Evolutionary conservation across 1,140 invertebrate genomes (phyloP).

Genomic region (Onthophagus taurus): DNA sequence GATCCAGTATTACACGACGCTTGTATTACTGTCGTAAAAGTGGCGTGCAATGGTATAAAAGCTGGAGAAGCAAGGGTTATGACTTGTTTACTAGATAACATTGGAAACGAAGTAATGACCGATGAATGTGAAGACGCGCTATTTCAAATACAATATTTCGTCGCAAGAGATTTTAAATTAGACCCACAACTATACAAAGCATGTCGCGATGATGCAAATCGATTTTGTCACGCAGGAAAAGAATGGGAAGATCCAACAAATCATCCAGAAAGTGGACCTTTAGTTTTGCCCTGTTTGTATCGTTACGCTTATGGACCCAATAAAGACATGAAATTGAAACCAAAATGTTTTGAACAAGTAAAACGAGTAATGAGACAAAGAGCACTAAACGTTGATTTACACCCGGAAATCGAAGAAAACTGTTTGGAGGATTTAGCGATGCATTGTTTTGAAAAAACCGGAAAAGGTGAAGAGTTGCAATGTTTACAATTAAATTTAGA

Average conservation of each 20-base stretch:
- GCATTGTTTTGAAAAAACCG: slow-evolving; percentile 74
- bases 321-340: slow-evolving; percentile 50
- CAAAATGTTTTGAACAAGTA: slow-evolving; percentile 68
- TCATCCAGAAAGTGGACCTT: slow-evolving; percentile 56
- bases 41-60: slow-evolving; percentile 55
- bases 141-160: slow-evolving; percentile 95
- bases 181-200: slow-evolving; percentile 79
- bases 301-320: slow-evolving; percentile 25
- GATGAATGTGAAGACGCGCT: slow-evolving; percentile 82
- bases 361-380: slow-evolving; percentile 84
- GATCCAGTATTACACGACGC: slow-evolving; percentile 80
- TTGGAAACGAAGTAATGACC: slow-evolving; percentile 77
- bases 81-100: slow-evolving; percentile 87
- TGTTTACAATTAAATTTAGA: slow-evolving; percentile 91
- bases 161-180: slow-evolving; percentile 87
- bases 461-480: slow-evolving; percentile 78
- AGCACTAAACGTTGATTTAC: slow-evolving; percentile 83
- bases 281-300: slow-evolving; percentile 89
- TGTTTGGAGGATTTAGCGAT: slow-evolving; percentile 80
- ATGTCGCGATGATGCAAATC: slow-evolving; percentile 79
- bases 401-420: slow-evolving; percentile 85
- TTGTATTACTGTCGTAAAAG: slow-evolving; percentile 73
- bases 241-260: slow-evolving; percentile 66
- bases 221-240: slow-evolving; percentile 68
- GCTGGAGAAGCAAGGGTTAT: slow-evolving; percentile 73